Evolutionary conservation across 2,113 vertebrate species (phyloP), one percentile per base, ranked within the genome.

Genomic region (Phyllopteryx taeniolatus): DNA sequence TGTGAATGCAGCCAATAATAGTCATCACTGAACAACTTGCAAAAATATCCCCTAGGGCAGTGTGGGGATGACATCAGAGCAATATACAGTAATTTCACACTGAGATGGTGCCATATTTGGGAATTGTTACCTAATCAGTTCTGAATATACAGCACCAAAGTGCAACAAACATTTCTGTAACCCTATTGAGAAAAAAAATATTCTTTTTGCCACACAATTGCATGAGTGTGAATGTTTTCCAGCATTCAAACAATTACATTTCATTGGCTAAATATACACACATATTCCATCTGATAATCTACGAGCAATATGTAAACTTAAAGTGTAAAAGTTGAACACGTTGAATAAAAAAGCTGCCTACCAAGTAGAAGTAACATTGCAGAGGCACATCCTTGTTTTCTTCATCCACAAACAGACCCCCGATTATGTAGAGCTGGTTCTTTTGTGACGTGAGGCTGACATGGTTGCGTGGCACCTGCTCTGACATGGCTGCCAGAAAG

Each of bases 391-490:
- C 96, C 81, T 98, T 98, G 88, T 96, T 95, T 42, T 98, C 97
- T 74, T 99, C 98, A 54, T 99, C 96, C 74, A 98, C 94, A 70
- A 99, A 99, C 0, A 99, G 88, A 51, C 98, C 98, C 67, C 98
- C 98, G 1, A 98, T 90, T 73, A 98, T 85, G 67, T 91, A 99
- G 44, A 98, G 91, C 79, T 95, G 92, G 81, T 98, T 99, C 76
- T 89, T 95, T 77, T 93, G 93, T 71, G 94, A 93, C 81, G 91
- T 94, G 47, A 96, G 68, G 91, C 97, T 98, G 83, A 96, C 96
- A 85, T 99, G 98, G 81, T 99, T 99, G 68, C 95, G 95, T n/a
- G 98, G 98, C 77, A 99, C 94, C 92, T 96, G 96, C 79, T 99
- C 96, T 0, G 96, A 93, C 72, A 98, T 87, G 17, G 96, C 95